These are phyloP conservation scores for Pogonus chalceus DNA, from an alignment of 1,140 invertebrate species.

Conservation along the genomic window DNA sequence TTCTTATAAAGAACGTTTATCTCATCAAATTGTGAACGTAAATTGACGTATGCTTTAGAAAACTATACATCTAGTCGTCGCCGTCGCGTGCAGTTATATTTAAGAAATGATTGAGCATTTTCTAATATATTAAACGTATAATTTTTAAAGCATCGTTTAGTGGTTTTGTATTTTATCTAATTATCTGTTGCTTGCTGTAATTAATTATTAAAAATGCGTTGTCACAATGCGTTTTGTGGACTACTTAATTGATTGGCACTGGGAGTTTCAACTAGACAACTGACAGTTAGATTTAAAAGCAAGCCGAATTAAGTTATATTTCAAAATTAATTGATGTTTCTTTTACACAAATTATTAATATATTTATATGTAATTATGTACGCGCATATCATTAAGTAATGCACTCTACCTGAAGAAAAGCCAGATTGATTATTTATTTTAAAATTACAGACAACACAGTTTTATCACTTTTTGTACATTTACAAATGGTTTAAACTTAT, in stretches of 20 bases:
- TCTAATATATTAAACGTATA: not conserved
- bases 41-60: no score
- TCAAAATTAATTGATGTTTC: constrained; percentile 2
- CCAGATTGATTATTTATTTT: no score
- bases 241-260: not conserved
- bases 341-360: not conserved
- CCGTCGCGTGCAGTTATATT: no score
- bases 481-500: no score
- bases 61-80: no score
- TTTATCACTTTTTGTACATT: no score
- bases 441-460: no score
- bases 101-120: no score
- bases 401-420: no score
- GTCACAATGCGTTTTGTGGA: not conserved
- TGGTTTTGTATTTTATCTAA: not conserved
- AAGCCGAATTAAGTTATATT: not conserved
- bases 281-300: not conserved
- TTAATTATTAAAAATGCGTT: constrained; percentile 6
- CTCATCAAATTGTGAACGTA: no score
- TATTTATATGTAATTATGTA: constrained; percentile 1
- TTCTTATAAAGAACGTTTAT: no score
- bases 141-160: not conserved
- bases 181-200: not conserved
- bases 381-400: not conserved
- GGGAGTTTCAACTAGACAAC: not conserved